phyloP scores from a whole-genome alignment of 2,797 vertebrate genomes.

The Gymnothorax reevesii region DNA sequence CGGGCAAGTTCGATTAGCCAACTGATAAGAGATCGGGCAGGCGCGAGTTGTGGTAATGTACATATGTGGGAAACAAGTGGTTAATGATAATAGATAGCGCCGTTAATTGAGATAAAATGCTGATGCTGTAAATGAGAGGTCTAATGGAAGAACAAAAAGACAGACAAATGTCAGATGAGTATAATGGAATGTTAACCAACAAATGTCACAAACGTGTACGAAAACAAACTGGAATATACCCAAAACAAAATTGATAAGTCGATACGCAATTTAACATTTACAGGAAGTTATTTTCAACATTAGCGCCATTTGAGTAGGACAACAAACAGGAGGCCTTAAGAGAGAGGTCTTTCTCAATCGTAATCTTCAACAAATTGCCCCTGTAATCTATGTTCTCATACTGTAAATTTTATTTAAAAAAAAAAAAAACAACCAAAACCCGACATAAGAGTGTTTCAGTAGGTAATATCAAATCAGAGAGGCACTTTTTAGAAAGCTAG shows the following conservation, averaged over 20 bases:
- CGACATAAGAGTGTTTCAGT: not conserved
- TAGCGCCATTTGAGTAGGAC: not conserved
- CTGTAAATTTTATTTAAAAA: not conserved
- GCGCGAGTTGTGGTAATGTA: too few relatives aligned
- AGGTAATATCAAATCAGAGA: not conserved
- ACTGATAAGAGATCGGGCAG: too few relatives aligned
- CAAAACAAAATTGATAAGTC: too few relatives aligned
- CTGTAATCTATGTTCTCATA: not conserved
- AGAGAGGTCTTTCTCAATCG: not conserved
- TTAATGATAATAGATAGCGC: not conserved
- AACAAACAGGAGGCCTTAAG: not conserved
- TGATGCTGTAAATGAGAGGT: not conserved
- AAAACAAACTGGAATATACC: too few relatives aligned
- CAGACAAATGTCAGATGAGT: not conserved
- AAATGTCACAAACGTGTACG: too few relatives aligned
- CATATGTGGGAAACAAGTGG: too few relatives aligned
- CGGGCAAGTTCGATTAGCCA: too few relatives aligned
- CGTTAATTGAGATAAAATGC: conserved; percentile 1
- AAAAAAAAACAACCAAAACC: not conserved
- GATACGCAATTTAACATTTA: not conserved
- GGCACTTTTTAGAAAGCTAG: conserved; percentile 1
- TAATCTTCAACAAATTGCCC: not conserved
- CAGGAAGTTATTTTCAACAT: too few relatives aligned
- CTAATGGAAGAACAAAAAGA: not conserved
- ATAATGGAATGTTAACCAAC: not conserved